phyloP scores from a whole-genome alignment of 2,888 invertebrate species.

The Andrena dorsata region DNA sequence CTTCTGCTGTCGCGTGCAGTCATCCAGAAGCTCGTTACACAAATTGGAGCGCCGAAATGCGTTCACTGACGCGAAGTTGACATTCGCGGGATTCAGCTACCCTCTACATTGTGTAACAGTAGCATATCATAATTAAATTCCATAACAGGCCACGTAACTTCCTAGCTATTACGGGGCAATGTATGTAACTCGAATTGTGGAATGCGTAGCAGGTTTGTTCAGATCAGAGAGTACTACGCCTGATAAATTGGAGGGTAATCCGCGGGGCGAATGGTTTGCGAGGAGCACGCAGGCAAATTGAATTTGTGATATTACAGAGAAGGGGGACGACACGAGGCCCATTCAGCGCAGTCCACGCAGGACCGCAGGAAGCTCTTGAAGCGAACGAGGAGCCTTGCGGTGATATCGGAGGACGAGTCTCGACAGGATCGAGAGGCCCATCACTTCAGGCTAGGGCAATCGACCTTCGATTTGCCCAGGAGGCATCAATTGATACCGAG shows the following conservation, averaged over 20 bases:
- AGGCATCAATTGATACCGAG: slow-evolving; percentile 93
- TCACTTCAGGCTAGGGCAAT: slow-evolving; percentile 77
- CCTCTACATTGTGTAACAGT: not conserved
- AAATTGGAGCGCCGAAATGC: not conserved
- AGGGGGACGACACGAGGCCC: slow-evolving; percentile 76
- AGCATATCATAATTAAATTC: too few relatives aligned
- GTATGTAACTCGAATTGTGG: too few relatives aligned
- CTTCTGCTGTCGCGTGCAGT: not conserved
- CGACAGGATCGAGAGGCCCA: slow-evolving; percentile 84
- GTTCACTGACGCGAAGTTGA: not conserved
- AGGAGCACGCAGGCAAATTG: not conserved
- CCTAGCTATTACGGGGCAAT: too few relatives aligned
- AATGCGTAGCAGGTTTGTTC: too few relatives aligned
- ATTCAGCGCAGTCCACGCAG: slow-evolving; percentile 75
- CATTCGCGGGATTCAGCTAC: not conserved
- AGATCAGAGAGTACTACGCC: too few relatives aligned
- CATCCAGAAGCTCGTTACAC: not conserved
- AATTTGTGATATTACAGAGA: slow-evolving; percentile 72
- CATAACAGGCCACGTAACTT: too few relatives aligned
- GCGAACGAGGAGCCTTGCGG: slow-evolving; percentile 90
- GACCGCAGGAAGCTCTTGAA: slow-evolving; percentile 86
- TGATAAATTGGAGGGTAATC: too few relatives aligned
- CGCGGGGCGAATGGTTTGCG: too few relatives aligned
- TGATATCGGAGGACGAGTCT: slow-evolving; percentile 92
- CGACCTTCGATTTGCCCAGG: slow-evolving; percentile 87